Conservation (phyloP, 2,888 invertebrate genomes). For the Ctena decussata region DNA sequence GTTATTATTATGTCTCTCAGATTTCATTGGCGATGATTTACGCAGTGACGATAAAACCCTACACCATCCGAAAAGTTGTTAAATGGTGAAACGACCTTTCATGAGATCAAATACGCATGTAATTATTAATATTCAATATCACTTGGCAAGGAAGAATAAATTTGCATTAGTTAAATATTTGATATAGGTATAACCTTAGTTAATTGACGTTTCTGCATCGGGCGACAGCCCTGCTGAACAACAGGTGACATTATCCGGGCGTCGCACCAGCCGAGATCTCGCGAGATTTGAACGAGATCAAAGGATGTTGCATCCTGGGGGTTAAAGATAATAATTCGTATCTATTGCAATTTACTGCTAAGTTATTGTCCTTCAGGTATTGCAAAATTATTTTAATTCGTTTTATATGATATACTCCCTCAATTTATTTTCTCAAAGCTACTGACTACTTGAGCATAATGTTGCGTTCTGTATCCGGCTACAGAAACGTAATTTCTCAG, state of each 20-base stretch:
- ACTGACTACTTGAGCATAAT: no score
- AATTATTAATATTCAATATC: slow-evolving; percentile 17
- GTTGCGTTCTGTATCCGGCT: no score
- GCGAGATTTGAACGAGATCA: slow-evolving; percentile 61
- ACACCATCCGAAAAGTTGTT: slow-evolving; percentile 5
- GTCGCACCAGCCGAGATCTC: slow-evolving; percentile 58
- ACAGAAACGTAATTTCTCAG: no score
- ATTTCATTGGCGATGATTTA: slow-evolving; percentile 10
- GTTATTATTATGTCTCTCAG: not conserved
- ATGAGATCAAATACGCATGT: slow-evolving; percentile 12
- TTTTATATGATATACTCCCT: slow-evolving; percentile 50
- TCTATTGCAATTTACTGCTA: slow-evolving; percentile 57
- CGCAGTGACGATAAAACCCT: not conserved
- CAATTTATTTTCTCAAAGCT: no score
- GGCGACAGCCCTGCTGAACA: slow-evolving; percentile 33
- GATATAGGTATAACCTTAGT: slow-evolving; percentile 11
- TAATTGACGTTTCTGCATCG: slow-evolving; percentile 19
- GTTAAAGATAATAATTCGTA: slow-evolving; percentile 42
- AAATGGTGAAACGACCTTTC: not conserved
- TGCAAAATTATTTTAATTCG: slow-evolving; percentile 63
- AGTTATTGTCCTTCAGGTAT: slow-evolving; percentile 34
- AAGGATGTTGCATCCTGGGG: slow-evolving; percentile 42
- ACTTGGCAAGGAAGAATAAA: not conserved
- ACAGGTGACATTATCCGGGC: slow-evolving; percentile 58
- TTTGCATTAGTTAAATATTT: slow-evolving; percentile 17